Base-by-base conservation (phyloP, 30 jellyfish, hydroid and myxozoan species). In the Turritopsis rubra region DNA sequence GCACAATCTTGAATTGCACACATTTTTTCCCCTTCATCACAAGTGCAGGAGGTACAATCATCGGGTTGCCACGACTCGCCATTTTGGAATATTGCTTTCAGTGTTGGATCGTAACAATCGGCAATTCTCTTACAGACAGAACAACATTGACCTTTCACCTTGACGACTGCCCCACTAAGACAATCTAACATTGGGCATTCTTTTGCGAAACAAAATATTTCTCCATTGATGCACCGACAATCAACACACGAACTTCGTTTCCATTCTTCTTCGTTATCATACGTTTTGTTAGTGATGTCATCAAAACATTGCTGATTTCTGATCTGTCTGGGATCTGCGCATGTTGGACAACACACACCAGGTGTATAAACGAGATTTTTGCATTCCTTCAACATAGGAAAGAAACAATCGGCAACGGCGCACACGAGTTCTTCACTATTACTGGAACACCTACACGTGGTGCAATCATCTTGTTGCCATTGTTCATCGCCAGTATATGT, bases 341-440 rank as follows among this genome's bases (percentile, higher is more conserved):
- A 89, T 20, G 84, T 87, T 0, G 93, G 93, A 52, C 96, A 89
- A 52, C 96, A 89, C 25, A 87, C 81, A 25, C 96, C 96, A 41
- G 87, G 91, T 7, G 54, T 76, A 23, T 84, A 80, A 28, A 66
- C 28, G 22, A 93, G 94, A 8, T 78, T 86, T 23, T 87, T 91
- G 7, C 87, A 60, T 60, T 21, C 19, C 21, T 23, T 60, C 73
- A 60, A 60, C n/a, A n/a, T n/a, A n/a, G n/a, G n/a, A n/a, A n/a
- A n/a, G 21, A 60, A 60, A 60, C 73, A 60, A 60, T 60, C 73
- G 21, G 19, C 21, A 18, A 22, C 19, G 21, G 73, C 73, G 21
- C 73, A 60, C 21, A 60, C 21, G 21, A 60, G 19, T 60, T 21
- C 73, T 60, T 23, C 73, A 60, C 21, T 23, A 60, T 60, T 23